Evolutionary conservation across 30 jellyfish, hydroid and myxozoan genomes (phyloP).

Genomic region (Hydra vulgaris): DNA sequence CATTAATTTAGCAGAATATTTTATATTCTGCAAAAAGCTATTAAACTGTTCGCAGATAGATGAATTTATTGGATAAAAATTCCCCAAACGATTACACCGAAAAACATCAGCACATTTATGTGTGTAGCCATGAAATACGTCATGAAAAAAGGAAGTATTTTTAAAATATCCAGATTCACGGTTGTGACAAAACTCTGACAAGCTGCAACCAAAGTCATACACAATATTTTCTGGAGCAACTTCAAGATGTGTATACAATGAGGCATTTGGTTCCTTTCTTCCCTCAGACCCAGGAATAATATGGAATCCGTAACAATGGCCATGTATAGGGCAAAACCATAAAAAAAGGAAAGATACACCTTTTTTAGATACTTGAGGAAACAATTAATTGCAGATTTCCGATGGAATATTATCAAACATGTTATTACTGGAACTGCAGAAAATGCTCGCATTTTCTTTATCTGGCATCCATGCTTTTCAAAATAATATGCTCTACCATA

Average conservation of each 20-base stretch:
- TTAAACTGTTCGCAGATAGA: conserved; percentile 13
- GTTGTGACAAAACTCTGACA: not conserved
- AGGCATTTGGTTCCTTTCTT: not conserved
- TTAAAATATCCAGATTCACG: conserved; percentile 1
- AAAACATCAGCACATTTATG: not conserved
- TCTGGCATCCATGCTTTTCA: conserved; percentile 1
- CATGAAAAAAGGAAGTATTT: not conserved
- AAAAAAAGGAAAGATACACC: not conserved
- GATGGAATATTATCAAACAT: not conserved
- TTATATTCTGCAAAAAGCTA: not conserved
- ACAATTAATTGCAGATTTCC: not conserved
- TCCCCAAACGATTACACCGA: not conserved
- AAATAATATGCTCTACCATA: not conserved
- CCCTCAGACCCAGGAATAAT: not conserved
- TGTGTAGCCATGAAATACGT: not conserved
- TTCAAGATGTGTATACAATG: not conserved
- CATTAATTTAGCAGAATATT: not conserved
- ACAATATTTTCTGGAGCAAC: not conserved
- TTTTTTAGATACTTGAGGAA: not conserved
- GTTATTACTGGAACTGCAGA: not conserved
- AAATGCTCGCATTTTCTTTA: not conserved
- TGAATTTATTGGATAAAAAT: not conserved
- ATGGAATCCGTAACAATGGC: not conserved
- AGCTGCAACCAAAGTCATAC: not conserved
- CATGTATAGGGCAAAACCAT: conserved; percentile 2